Conservation (phyloP, 2,888 invertebrate genomes). For the Omphaloscelis lunosa region DNA sequence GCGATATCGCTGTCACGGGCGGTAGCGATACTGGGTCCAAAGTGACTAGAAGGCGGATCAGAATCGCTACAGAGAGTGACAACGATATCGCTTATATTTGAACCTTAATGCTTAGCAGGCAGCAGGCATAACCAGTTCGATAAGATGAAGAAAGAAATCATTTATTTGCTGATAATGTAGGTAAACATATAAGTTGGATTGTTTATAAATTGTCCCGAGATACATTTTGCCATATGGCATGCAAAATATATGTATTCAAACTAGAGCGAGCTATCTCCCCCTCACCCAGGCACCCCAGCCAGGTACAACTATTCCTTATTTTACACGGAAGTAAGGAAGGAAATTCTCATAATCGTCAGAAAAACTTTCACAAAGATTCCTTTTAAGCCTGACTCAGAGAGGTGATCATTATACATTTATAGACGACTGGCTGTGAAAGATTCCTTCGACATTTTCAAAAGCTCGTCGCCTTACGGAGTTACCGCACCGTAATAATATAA, state of each 20-base stretch:
- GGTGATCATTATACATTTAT: slow-evolving; percentile 88
- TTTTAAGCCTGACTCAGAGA: slow-evolving; percentile 55
- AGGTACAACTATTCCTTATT: slow-evolving; percentile 34
- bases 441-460: slow-evolving; percentile 82
- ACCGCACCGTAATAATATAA: slow-evolving; percentile 89
- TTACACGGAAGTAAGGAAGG: slow-evolving; percentile 26
- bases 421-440: slow-evolving; percentile 84
- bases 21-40: no score
- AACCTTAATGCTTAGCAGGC: background rate
- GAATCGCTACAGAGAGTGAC: no score
- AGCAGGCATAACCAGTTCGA: background rate
- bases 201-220: no score
- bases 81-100: no score
- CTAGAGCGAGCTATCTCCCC: background rate
- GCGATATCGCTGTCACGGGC: no score
- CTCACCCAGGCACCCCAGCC: no score
- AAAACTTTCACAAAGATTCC: slow-evolving; percentile 65
- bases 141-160: background rate
- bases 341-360: slow-evolving; percentile 54
- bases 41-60: no score
- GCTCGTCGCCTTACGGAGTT: slow-evolving; percentile 77
- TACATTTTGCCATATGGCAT: no score
- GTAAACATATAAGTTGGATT: no score
- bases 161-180: no score
- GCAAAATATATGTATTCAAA: background rate